Evolutionary conservation across 92 coral and sea anemone species (phyloP), one percentile per base, ranked within the genome.

Genomic region (Heteractis magnifica): DNA sequence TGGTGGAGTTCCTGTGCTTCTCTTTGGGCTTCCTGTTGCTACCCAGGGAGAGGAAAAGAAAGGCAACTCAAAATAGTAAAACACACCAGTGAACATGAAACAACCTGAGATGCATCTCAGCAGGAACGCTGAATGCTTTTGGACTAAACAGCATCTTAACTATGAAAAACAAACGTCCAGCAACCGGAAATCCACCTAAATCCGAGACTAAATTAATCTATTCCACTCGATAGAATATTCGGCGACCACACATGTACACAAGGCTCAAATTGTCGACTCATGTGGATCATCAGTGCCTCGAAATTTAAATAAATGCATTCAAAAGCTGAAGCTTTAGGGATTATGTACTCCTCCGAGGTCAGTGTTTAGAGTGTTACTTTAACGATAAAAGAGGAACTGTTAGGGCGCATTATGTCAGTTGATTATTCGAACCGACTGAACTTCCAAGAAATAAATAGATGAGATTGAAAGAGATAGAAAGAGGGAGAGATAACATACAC

Each of bases 121-220:
- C 11, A 19, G 71, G 10, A 8, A 64, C 8, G 20, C 71, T 68
- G 14, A 26, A 68, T 26, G 73, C 26, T 23, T 68, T 21, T 68
- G 48, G 73, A 68, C 73, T 68, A 68, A 68, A 68, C 73, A 26
- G 8, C 73, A 68, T 68, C 73, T 68, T 68, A 68, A 23, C 73
- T 68, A 68, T 23, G 44, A 68, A 68, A 53, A 68, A 68, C 73
- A 68, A 68, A 8, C 15, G 50, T 23, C 14, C 11, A 68, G 5
- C 14, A 68, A 68, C 73, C 73, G 73, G 73, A 68, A 68, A 68
- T 68, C 73, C 73, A 68, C 73, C 23, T 26, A 68, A 68, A 68
- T 68, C 73, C 49, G 48, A 68, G 73, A 21, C 73, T 68, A 68
- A 10, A 68, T 26, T 21, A 26, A 68, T 68, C 73, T 2, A 68